Percentiles rank a stretch among this genome's conserved stretches.
Evolutionary conservation across 2,888 invertebrate genomes (phyloP).

Genomic region (Terebella lapidaria): DNA sequence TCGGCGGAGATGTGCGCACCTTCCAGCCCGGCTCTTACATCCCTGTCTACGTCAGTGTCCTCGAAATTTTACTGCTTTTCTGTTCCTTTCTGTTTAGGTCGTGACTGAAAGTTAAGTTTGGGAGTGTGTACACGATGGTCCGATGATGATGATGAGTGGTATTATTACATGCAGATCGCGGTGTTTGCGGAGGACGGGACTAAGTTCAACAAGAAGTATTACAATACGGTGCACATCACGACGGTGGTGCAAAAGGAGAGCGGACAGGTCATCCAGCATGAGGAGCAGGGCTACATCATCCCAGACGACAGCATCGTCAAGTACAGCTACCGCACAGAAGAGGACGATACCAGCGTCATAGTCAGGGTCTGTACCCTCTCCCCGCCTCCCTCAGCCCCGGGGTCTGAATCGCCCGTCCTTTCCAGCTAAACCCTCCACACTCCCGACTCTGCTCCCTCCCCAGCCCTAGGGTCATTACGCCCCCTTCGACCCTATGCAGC

Average conservation of each 20-base stretch:
- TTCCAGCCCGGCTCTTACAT: neutral
- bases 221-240: conserved; percentile 10
- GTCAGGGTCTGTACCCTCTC: conserved; percentile 9
- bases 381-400: too few relatives aligned
- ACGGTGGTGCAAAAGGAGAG: neutral
- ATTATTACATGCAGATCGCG: too few relatives aligned
- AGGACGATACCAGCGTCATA: conserved; percentile 9
- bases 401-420: too few relatives aligned
- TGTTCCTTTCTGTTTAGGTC: too few relatives aligned
- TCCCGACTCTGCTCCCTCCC: too few relatives aligned
- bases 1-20: neutral
- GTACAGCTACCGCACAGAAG: conserved; percentile 10
- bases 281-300: conserved; percentile 7
- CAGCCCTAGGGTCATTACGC: too few relatives aligned
- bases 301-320: conserved; percentile 15
- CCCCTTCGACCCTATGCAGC: too few relatives aligned
- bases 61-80: too few relatives aligned
- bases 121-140: too few relatives aligned
- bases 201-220: conserved; percentile 6
- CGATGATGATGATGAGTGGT: too few relatives aligned
- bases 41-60: neutral
- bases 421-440: too few relatives aligned
- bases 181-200: conserved; percentile 15
- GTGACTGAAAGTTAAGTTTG: too few relatives aligned
- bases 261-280: neutral